Conservation (phyloP, 2,797 vertebrate species). For the Bradypus variegatus region DNA sequence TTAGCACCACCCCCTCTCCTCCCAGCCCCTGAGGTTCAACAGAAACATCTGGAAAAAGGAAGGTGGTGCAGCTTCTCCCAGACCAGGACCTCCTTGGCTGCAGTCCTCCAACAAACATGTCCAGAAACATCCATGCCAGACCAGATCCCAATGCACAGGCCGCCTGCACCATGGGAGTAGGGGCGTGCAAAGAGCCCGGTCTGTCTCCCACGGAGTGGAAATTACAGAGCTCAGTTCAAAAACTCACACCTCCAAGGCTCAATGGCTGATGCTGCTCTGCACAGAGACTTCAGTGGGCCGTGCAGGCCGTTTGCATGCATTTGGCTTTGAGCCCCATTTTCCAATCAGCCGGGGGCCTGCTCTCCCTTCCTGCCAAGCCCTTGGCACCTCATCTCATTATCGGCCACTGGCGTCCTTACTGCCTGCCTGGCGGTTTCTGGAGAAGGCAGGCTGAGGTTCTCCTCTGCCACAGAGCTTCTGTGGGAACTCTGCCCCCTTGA, state of each 20-base stretch:
- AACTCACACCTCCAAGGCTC: not conserved
- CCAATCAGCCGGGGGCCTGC: no score
- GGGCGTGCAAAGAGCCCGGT: rapidly evolving
- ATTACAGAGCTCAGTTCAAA: not conserved
- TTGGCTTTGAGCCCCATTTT: not conserved
- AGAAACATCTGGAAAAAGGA: not conserved
- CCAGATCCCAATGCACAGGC: no score
- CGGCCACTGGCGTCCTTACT: not conserved
- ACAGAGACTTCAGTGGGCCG: not conserved
- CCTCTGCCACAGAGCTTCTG: no score
- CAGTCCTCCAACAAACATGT: no score
- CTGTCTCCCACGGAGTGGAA: not conserved
- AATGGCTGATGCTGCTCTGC: not conserved
- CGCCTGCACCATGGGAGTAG: not conserved
- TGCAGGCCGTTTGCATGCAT: no score
- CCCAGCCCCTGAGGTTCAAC: no score
- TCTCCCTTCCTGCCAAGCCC: not conserved
- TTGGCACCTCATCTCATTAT: not conserved
- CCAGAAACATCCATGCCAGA: no score
- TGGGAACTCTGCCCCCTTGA: not conserved
- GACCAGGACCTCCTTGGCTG: not conserved
- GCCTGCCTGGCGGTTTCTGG: not conserved
- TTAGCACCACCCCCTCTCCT: not conserved
- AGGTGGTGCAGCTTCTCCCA: not conserved
- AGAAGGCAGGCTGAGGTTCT: no score